Evolutionary conservation across 2,113 vertebrate genomes (phyloP).

Genomic region (Salvelinus sp.): DNA sequence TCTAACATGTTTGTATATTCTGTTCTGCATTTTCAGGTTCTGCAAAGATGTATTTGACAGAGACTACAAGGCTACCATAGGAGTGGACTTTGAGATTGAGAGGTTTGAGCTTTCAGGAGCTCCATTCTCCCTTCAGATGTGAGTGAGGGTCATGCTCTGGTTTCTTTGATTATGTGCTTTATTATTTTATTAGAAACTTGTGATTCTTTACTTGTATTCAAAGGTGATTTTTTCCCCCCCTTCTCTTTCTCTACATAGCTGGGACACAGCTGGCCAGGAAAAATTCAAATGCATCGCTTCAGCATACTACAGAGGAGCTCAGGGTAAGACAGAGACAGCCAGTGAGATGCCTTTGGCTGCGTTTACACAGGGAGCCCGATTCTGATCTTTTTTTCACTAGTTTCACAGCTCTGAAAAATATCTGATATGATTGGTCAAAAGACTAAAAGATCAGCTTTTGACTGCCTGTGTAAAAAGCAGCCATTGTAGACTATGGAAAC

Average conservation of each 20-base stretch:
- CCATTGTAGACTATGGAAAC: background rate
- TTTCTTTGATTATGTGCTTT: background rate
- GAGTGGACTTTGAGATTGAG: constrained; percentile 93
- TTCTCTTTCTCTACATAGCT: constrained; percentile 71
- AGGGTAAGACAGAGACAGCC: constrained; percentile 71
- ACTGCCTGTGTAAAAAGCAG: background rate
- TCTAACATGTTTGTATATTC: background rate
- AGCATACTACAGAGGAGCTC: constrained; percentile 89
- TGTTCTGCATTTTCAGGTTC: constrained; percentile 72
- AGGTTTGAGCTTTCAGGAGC: constrained; percentile 85
- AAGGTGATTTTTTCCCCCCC: background rate
- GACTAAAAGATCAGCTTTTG: too few species aligned
- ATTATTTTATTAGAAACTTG: too few species aligned
- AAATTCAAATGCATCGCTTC: constrained; percentile 95
- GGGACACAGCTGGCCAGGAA: constrained; percentile 95
- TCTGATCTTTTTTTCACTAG: background rate
- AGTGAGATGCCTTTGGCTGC: too few species aligned
- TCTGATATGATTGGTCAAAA: too few species aligned
- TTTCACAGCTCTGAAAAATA: too few species aligned
- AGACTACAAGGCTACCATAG: constrained; percentile 92
- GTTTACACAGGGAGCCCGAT: too few species aligned
- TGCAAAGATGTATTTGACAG: constrained; percentile 86
- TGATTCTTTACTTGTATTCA: background rate
- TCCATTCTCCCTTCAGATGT: constrained; percentile 90
- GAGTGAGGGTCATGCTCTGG: constrained; percentile 55